phyloP scores from a whole-genome alignment of 2,113 vertebrate species.

The Centrocercus urophasianus region DNA sequence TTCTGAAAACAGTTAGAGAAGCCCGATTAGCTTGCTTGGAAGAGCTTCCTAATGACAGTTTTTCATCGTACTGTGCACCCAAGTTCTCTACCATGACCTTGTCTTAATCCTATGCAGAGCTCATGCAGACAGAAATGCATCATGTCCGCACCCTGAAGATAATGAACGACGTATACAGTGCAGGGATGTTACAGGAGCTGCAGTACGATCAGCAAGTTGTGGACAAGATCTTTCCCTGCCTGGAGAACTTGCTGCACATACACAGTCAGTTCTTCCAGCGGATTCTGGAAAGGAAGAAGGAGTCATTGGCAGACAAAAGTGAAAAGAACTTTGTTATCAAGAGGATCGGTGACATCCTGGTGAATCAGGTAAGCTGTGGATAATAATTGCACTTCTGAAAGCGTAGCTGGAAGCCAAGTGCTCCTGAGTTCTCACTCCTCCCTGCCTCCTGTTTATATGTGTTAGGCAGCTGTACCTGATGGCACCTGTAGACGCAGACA shows the following conservation, averaged over 20 bases:
- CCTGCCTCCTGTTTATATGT: not conserved
- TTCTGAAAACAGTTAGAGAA: not conserved
- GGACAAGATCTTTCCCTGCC: conserved; percentile 90
- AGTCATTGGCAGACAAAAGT: conserved; percentile 78
- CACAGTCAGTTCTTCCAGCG: conserved; percentile 90
- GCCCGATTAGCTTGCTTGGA: not conserved
- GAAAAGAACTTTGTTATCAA: conserved; percentile 87
- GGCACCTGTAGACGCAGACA: not conserved
- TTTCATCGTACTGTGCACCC: not conserved
- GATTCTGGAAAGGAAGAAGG: conserved; percentile 92
- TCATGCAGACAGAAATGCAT: conserved; percentile 98
- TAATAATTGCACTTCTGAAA: not conserved
- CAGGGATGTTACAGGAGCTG: conserved; percentile 89
- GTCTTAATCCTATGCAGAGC: conserved; percentile 75
- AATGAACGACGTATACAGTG: conserved; percentile 94
- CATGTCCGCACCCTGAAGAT: conserved; percentile 95
- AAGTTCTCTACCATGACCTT: not conserved
- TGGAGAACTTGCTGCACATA: conserved; percentile 91
- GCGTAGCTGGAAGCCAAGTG: not conserved
- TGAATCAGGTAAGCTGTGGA: conserved; percentile 85
- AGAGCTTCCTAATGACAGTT: not conserved
- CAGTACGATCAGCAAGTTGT: conserved; percentile 86
- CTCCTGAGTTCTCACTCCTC: not conserved
- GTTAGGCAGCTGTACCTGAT: not conserved
- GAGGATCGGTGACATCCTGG: conserved; percentile 91